Conservation (phyloP, 2,888 invertebrate species). For the Mylabris sibirica region DNA sequence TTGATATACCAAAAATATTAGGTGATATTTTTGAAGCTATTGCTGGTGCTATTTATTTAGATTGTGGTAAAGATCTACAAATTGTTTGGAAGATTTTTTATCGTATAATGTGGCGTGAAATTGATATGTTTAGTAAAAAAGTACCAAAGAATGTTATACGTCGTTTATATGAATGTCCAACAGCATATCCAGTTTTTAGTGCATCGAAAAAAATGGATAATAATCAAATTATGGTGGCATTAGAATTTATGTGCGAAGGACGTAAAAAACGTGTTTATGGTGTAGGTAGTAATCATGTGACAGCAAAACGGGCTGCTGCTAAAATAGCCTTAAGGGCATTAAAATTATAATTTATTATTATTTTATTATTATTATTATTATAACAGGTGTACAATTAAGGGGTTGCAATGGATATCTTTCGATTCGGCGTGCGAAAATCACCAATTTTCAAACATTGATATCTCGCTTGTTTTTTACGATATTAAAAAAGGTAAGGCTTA, state of each 20-base stretch:
- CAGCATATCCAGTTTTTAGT: slow-evolving; percentile 69
- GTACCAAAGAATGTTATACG: slow-evolving; percentile 93
- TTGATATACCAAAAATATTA: slow-evolving; percentile 90
- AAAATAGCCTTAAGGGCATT: slow-evolving; percentile 75
- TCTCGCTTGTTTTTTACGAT: no score
- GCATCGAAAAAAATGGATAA: slow-evolving; percentile 42
- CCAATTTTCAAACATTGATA: no score
- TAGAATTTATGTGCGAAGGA: slow-evolving; percentile 70
- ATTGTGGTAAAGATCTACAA: slow-evolving; percentile 76
- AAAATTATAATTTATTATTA: slow-evolving; percentile 26
- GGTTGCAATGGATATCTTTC: no score
- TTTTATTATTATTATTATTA: no score
- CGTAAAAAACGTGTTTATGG: slow-evolving; percentile 70
- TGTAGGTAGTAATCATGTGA: slow-evolving; percentile 73
- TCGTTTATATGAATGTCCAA: slow-evolving; percentile 81
- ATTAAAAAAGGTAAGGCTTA: no score
- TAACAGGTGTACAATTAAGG: no score
- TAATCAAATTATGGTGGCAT: slow-evolving; percentile 66
- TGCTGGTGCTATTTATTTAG: slow-evolving; percentile 90
- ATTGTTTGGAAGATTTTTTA: slow-evolving; percentile 85
- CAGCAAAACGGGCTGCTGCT: slow-evolving; percentile 80
- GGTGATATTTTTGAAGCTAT: slow-evolving; percentile 95
- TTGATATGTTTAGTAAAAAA: slow-evolving; percentile 79
- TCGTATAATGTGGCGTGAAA: slow-evolving; percentile 84
- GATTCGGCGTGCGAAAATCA: no score